phyloP scores from a whole-genome alignment of 2,888 invertebrate genomes.

The Fragum fragum region DNA sequence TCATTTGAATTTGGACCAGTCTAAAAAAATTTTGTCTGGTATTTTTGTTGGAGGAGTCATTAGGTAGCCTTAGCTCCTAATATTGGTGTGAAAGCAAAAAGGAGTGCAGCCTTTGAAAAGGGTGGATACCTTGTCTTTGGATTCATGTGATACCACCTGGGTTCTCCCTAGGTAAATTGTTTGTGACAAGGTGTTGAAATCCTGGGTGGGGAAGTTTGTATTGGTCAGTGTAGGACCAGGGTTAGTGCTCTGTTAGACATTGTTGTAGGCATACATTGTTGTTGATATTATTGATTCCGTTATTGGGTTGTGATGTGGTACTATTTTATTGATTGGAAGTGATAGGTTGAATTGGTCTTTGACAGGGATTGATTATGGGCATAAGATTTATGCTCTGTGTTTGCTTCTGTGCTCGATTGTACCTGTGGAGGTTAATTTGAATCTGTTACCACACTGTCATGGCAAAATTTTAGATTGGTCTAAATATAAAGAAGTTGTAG shows the following conservation, averaged over 20 bases:
- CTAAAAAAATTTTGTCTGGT: too few relatives aligned
- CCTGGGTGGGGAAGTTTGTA: background rate
- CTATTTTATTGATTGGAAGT: conserved; percentile 1
- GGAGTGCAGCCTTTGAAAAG: background rate
- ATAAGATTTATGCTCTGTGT: too few relatives aligned
- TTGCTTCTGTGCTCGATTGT: too few relatives aligned
- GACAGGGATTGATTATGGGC: too few relatives aligned
- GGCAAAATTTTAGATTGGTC: too few relatives aligned
- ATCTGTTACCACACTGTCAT: too few relatives aligned
- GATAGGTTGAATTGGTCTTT: background rate
- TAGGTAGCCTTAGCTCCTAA: too few relatives aligned
- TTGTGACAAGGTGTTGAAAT: background rate
- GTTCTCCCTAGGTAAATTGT: background rate
- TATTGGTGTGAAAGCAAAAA: too few relatives aligned
- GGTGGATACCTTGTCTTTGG: background rate
- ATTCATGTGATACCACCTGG: background rate
- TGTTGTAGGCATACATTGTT: background rate
- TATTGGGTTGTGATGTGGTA: background rate
- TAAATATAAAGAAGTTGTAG: too few relatives aligned
- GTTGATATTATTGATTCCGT: background rate
- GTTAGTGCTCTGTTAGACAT: background rate
- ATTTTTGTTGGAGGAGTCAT: too few relatives aligned
- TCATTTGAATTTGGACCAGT: too few relatives aligned
- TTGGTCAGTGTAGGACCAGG: background rate
- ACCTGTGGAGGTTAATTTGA: too few relatives aligned